These are phyloP conservation scores for Ariolimax columbianus DNA, from an alignment of 2,888 invertebrate genomes.

Conservation along the genomic window DNA sequence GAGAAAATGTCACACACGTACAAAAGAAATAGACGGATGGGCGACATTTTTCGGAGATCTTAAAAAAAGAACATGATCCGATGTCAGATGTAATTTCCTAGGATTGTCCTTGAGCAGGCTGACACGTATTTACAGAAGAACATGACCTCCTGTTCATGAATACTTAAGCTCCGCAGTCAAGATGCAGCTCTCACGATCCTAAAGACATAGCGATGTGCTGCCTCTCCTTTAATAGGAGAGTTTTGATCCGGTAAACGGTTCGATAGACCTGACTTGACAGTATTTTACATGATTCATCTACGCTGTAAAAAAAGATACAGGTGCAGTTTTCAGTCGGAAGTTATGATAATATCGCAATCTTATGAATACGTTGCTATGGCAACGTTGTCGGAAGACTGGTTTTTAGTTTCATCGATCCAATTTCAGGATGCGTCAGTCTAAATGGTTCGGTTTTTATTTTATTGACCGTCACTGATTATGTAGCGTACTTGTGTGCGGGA, in stretches of 20 bases:
- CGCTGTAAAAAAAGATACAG: neutral
- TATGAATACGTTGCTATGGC: slow-evolving; percentile 7
- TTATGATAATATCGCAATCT: slow-evolving; percentile 5
- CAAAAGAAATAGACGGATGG: neutral
- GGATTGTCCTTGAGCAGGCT: neutral
- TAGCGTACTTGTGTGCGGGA: neutral
- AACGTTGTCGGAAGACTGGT: slow-evolving; percentile 24
- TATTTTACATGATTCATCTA: neutral
- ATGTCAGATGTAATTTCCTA: neutral
- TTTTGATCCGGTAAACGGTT: neutral
- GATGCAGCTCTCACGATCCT: neutral
- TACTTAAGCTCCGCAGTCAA: neutral
- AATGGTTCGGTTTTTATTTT: neutral
- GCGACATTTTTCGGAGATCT: neutral
- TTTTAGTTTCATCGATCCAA: slow-evolving; percentile 16
- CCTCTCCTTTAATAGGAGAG: neutral
- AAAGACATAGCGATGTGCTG: neutral
- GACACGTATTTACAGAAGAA: neutral
- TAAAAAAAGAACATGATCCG: neutral
- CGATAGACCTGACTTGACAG: neutral
- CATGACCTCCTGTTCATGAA: neutral
- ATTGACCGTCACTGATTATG: slow-evolving; percentile 5
- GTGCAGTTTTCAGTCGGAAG: neutral
- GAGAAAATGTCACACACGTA: neutral
- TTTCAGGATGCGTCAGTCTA: slow-evolving; percentile 1